phyloP scores from a whole-genome alignment of 2,888 invertebrate genomes.

The Chrysolina oricalcia region DNA sequence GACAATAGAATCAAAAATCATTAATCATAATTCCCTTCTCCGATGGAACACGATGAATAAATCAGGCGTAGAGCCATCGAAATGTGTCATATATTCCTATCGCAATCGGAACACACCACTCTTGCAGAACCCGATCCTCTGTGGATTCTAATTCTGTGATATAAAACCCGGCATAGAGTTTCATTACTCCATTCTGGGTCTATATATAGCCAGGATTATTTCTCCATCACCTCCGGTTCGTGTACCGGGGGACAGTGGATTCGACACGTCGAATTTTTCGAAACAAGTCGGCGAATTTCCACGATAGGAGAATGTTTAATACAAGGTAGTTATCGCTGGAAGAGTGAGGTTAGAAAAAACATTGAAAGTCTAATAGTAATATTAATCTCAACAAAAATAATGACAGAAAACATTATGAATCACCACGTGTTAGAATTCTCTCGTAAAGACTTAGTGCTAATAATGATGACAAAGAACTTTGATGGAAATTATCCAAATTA shows the following conservation, averaged over 20 bases:
- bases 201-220: not conserved
- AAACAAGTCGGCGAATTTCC: no score
- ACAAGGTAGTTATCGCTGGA: no score
- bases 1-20: not conserved
- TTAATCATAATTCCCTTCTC: not conserved
- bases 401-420: no score
- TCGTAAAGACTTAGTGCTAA: no score
- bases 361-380: no score
- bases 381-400: no score
- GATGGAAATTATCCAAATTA: no score
- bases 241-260: not conserved
- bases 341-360: no score
- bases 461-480: no score
- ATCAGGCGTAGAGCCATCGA: not conserved
- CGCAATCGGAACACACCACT: constrained; percentile 6
- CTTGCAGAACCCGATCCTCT: not conserved
- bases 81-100: not conserved
- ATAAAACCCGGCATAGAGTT: not conserved
- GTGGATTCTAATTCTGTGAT: not conserved
- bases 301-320: no score
- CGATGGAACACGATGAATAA: not conserved
- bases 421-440: no score
- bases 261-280: no score
- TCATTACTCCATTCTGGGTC: not conserved
- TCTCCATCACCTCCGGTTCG: not conserved